Evolutionary conservation across 2,797 vertebrate species (phyloP), one percentile per base, ranked within the genome.

Genomic region (Trachurus trachurus): DNA sequence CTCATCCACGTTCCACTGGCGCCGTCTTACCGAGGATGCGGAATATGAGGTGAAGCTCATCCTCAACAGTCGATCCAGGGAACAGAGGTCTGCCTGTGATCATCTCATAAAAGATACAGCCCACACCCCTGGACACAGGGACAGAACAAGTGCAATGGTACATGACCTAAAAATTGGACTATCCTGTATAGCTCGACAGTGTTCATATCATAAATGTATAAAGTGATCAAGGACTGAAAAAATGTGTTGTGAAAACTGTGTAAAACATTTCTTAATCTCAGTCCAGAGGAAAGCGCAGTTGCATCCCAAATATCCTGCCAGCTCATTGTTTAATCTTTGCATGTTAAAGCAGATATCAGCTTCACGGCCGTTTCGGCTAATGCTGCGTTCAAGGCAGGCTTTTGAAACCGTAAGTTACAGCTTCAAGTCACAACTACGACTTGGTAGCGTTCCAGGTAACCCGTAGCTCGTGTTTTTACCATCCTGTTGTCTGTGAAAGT

Each of bases 61-160:
- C 96, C 80, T 96, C 95, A 47, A 96, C 94, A 0, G 95, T 96
- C 0, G 96, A 96, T 22, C 96, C 96, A n/a, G 96, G 95, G 76
- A 96, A 96, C 12, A 96, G 92, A 56, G 96, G 96, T 56, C 95
- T 88, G 47, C 96, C 96, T 58, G 96, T 96, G 80, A 95, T 94
- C 96, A 96, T 96, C 83, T 96, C 96, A 69, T 96, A 96, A 76
- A 96, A 96, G 85, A 96, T 96, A 69, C 96, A 96, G 29, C 96
- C 96, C 49, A 96, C 95, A 60, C 96, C 96, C 96, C 96, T 96
- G 75, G 13, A 86, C 2, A 37, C 31, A 82, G 17, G 19, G 10
- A 77, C 22, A 77, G n/a, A 52, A 52, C 76, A 13, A 49, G 17
- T 2, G 4, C 12, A 21, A 5, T 3, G 42, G 31, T 9, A 60